A percentile compares a stretch with the other conserved stretches of the same genome.
These are phyloP conservation scores for Mesopsocus fuscifrons DNA, from an alignment of 2,888 invertebrate genomes.

Conservation along the genomic window DNA sequence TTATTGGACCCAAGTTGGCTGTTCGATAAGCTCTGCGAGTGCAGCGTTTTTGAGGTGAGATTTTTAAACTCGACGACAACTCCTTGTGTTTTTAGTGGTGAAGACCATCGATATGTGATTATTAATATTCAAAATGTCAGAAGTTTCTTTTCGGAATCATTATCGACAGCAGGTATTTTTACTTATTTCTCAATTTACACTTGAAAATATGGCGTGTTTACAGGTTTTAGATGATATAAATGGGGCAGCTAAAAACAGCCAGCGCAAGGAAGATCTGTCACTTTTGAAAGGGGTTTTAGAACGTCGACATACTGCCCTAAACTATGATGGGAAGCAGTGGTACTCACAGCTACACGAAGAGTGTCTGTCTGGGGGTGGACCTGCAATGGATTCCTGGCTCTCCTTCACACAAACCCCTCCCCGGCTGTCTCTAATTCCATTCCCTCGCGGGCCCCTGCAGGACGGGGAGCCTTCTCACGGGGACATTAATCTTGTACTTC, in stretches of 20 bases:
- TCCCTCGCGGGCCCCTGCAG: constrained; percentile 17
- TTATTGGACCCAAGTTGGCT: constrained; percentile 63
- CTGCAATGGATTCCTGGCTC: constrained; percentile 10
- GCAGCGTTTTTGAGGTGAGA: constrained; percentile 43
- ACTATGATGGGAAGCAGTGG: constrained; percentile 67
- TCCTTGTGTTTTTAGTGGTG: no score
- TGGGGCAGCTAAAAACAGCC: constrained; percentile 25
- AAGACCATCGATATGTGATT: no score
- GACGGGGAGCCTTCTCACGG: background rate
- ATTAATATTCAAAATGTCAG: no score
- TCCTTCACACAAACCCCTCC: constrained; percentile 16
- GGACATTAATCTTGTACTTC: constrained; percentile 36
- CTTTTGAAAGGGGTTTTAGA: constrained; percentile 49
- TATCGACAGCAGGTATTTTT: no score
- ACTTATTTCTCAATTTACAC: no score
- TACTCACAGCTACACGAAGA: constrained; percentile 41
- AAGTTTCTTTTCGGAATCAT: no score
- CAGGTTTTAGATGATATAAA: constrained; percentile 54
- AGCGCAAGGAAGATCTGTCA: constrained; percentile 24
- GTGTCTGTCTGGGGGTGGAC: constrained; percentile 5
- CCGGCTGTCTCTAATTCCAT: constrained; percentile 17
- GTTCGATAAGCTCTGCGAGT: constrained; percentile 57
- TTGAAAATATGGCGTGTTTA: background rate
- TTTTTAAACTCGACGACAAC: no score
- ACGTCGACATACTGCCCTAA: constrained; percentile 48